A percentile compares a stretch with the other conserved stretches of the same genome.
These are phyloP conservation scores for Montipora cactus DNA, from an alignment of 64 coral and sea anemone species.

Conservation along the genomic window DNA sequence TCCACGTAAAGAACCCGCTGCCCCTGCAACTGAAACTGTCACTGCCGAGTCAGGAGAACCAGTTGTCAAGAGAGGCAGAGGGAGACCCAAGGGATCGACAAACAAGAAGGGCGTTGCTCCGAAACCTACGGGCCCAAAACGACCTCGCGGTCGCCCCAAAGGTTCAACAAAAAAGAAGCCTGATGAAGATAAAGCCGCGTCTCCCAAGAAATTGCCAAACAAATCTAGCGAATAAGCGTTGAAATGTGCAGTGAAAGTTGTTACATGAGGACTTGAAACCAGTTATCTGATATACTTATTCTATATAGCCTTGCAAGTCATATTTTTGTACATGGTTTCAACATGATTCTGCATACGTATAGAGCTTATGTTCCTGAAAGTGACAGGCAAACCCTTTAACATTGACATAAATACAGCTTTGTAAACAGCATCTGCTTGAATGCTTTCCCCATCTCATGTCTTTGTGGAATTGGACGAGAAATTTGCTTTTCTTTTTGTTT, in stretches of 20 bases:
- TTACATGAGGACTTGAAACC: background rate
- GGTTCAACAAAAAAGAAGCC: constrained; percentile 67
- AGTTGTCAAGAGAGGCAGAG: constrained; percentile 74
- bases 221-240: constrained; percentile 19
- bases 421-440: no score
- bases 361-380: no score
- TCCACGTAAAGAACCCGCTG: constrained; percentile 9
- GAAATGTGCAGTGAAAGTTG: background rate
- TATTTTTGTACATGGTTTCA: background rate
- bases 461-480: background rate
- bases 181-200: background rate
- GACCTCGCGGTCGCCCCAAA: constrained; percentile 73
- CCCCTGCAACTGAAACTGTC: background rate
- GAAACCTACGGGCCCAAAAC: constrained; percentile 58
- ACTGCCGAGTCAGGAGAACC: background rate
- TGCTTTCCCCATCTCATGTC: background rate
- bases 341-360: background rate
- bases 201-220: constrained; percentile 17
- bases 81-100: constrained; percentile 67
- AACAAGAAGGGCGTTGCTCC: constrained; percentile 40
- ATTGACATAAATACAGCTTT: background rate
- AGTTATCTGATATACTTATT: constrained; percentile 22
- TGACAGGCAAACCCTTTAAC: background rate
- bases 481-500: background rate
- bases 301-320: background rate